Evolutionary conservation across 2,888 invertebrate species (phyloP), one percentile per base, ranked within the genome.

Genomic region (Kuschelorhynchus macadamiae): DNA sequence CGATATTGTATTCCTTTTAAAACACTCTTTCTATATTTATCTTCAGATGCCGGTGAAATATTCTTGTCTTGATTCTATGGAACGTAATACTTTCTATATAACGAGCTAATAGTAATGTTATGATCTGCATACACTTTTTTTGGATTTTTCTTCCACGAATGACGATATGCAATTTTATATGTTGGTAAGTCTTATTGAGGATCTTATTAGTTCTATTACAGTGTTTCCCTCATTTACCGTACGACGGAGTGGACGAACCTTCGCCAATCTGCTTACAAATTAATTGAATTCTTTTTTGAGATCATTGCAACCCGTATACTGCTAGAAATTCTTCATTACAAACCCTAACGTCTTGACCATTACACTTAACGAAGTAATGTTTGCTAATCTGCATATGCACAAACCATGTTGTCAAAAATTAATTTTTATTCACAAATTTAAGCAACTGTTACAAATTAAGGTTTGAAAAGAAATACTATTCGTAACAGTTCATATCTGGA

Each of bases 261-360:
- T 44, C 18, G 17, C 20, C 20, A n/a, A 71, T 69, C 44, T 70
- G 63, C 39, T 66, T 25, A 41, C 50, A 44, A 14, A 66, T 16
- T 39, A 53, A n/a, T 21, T 71, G 47, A 52, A 71, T 61, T 18
- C 63, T 56, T 56, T 66, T 70, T 53, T 59, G 49, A 18, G 62
- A 67, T 25, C 25, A 7, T 25, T 25, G 25, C 46, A 70, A 42
- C 0, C 68, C 71, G 46, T 73, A 71, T 36, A 72, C 46, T 5
- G 66, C 16, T 8, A 72, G 20, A 52, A 72, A 72, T 30, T 70
- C 70, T 33, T 52, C 16, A 47, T 70, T 71, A 44, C 71, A 71
- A 16, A 71, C 30, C 46, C 59, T 53, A 12, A 63, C 47, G 20
- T 69, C 62, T 12, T 17, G 1, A 16, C 71, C 71, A 55, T 71